Conservation (phyloP, 2,797 vertebrate species). For the Cynodonichthys magdalenae region DNA sequence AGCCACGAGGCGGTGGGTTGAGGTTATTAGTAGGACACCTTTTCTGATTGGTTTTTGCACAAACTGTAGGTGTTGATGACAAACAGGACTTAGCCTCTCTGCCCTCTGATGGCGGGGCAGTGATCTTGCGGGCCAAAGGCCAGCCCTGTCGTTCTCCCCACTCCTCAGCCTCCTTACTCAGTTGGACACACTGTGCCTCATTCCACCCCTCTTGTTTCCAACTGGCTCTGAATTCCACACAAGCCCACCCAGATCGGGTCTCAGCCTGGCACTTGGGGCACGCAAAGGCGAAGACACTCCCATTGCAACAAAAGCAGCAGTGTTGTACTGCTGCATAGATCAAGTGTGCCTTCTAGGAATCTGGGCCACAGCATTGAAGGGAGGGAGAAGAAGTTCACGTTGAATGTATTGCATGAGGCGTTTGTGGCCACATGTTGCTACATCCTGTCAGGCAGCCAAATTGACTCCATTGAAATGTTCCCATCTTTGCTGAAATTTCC, state of each 20-base stretch:
- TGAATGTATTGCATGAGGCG: conserved; percentile 23
- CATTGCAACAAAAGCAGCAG: conserved; percentile 69
- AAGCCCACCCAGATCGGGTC: conserved; percentile 65
- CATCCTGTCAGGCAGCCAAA: conserved; percentile 37
- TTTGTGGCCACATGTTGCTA: conserved; percentile 46
- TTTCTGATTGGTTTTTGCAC: conserved; percentile 11
- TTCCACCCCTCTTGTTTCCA: conserved; percentile 5
- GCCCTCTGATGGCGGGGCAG: conserved; percentile 21
- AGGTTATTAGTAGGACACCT: conserved; percentile 4
- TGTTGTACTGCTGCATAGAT: conserved; percentile 56
- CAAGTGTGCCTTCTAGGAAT: conserved; percentile 8
- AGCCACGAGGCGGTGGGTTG: not conserved
- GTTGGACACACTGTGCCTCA: conserved; percentile 11
- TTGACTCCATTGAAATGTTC: conserved; percentile 44
- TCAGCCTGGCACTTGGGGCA: conserved; percentile 72
- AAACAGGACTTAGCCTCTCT: conserved; percentile 20
- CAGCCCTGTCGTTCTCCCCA: conserved; percentile 40
- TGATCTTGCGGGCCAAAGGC: conserved; percentile 51
- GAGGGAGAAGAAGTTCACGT: not conserved
- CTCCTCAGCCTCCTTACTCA: conserved; percentile 54
- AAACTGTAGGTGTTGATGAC: conserved; percentile 51
- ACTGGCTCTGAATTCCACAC: conserved; percentile 72
- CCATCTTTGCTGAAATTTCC: conserved; percentile 21
- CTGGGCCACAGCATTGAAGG: not conserved
- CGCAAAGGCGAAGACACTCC: conserved; percentile 30